phyloP scores from a whole-genome alignment of 2,888 invertebrate species.

The Parelbella ahira region DNA sequence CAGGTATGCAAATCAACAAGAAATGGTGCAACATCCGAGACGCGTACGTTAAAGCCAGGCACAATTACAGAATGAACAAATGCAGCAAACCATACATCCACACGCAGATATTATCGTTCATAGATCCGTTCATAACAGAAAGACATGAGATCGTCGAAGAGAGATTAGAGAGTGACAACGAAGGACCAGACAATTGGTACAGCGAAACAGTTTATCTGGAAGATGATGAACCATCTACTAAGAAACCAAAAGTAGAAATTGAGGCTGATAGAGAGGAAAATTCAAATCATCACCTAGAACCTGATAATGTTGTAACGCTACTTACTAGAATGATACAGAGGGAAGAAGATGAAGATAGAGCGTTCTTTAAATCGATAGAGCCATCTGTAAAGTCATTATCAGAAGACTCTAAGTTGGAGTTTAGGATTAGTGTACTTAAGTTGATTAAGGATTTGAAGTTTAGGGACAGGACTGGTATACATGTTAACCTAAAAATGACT shows the following conservation, averaged over 20 bases:
- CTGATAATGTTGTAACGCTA: slow-evolving; percentile 40
- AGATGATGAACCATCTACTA: slow-evolving; percentile 29
- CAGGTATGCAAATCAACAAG: slow-evolving; percentile 45
- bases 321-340: slow-evolving; percentile 51
- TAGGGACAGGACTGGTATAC: slow-evolving; percentile 34
- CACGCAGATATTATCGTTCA: slow-evolving; percentile 44
- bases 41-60: slow-evolving; percentile 47
- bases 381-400: slow-evolving; percentile 53
- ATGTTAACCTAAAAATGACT: slow-evolving; percentile 8
- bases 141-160: slow-evolving; percentile 33
- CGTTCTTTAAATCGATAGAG: slow-evolving; percentile 59
- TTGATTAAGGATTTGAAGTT: slow-evolving; percentile 43
- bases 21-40: slow-evolving; percentile 55
- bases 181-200: slow-evolving; percentile 44
- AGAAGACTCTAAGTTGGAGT: slow-evolving; percentile 49
- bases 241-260: slow-evolving; percentile 28
- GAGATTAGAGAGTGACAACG: slow-evolving; percentile 24
- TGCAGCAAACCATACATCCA: slow-evolving; percentile 46
- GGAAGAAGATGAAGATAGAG: slow-evolving; percentile 61
- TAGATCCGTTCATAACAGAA: slow-evolving; percentile 39
- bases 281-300: slow-evolving; percentile 7
- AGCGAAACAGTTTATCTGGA: slow-evolving; percentile 47
- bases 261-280: slow-evolving; percentile 12
- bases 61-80: slow-evolving; percentile 25
- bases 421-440: slow-evolving; percentile 57